Percentiles rank a stretch among this genome's conserved stretches.
Conservation (phyloP, 2,113 vertebrate species). For the Arenaria interpres region DNA sequence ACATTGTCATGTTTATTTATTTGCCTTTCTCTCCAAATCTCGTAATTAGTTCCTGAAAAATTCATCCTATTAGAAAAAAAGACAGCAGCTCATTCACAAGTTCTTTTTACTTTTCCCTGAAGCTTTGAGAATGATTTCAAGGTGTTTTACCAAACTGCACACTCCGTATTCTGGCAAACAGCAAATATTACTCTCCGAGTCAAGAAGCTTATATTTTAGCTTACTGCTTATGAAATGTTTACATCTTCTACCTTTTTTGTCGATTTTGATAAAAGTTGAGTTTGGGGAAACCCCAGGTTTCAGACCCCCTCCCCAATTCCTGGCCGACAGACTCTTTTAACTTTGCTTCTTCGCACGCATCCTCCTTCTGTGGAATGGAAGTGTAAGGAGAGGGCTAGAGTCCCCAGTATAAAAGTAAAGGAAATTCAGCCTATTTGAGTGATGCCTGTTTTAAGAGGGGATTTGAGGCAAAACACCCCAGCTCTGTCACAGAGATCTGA, state of each 20-base stretch:
- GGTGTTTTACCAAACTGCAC: background rate
- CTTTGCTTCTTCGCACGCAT: background rate
- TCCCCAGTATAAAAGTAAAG: background rate
- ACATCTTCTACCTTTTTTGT: background rate
- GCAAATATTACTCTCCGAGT: background rate
- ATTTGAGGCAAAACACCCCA: background rate
- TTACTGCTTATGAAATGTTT: no score
- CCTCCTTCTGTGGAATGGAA: background rate
- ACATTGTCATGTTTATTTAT: background rate
- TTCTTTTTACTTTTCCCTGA: background rate
- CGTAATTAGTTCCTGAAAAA: slow-evolving; percentile 23
- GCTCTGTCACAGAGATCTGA: background rate
- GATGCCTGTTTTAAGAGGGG: background rate
- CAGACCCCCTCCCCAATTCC: no score
- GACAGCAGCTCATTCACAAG: background rate
- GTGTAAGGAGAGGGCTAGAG: background rate
- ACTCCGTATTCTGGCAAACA: background rate
- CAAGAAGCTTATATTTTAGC: no score
- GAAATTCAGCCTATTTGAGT: background rate
- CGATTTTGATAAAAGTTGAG: no score
- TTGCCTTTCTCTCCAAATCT: background rate
- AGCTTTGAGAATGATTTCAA: background rate
- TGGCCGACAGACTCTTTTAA: no score
- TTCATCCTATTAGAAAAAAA: background rate
- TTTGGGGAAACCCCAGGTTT: no score